Conservation (phyloP, 2,113 vertebrate genomes). For the Triplophysa rosa region DNA sequence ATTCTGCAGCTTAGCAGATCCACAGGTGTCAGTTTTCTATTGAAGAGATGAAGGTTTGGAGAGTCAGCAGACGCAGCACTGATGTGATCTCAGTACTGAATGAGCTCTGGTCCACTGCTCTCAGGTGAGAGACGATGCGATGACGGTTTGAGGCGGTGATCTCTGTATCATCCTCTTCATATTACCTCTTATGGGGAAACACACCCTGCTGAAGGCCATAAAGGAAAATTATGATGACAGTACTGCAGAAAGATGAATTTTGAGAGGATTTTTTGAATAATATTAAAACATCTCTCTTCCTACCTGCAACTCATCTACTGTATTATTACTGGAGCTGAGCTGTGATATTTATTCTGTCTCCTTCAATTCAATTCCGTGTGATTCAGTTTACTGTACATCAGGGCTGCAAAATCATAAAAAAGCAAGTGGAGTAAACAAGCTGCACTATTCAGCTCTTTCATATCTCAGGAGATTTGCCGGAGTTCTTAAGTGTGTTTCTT, state of each 20-base stretch:
- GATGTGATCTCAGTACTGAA: constrained; percentile 21
- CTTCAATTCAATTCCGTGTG: background rate
- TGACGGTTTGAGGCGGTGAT: constrained; percentile 14
- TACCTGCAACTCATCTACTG: background rate
- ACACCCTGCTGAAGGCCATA: constrained; percentile 28
- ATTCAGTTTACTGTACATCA: background rate
- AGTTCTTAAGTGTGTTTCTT: no score
- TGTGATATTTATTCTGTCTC: background rate
- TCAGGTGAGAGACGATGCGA: background rate
- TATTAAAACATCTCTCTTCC: background rate
- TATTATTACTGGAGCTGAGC: background rate
- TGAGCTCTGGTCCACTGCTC: background rate
- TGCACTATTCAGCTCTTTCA: no score
- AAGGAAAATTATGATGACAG: constrained; percentile 10
- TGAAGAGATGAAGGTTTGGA: constrained; percentile 37
- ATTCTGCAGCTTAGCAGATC: constrained; percentile 15
- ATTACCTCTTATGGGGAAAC: constrained; percentile 29
- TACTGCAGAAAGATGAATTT: constrained; percentile 33
- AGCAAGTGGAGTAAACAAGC: background rate
- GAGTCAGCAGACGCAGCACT: constrained; percentile 46
- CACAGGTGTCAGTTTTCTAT: constrained; percentile 33
- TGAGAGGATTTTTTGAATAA: constrained; percentile 18
- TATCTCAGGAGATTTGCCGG: no score
- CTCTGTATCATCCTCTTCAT: constrained; percentile 38
- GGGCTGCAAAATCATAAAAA: background rate